Conservation (phyloP, 2,888 invertebrate species). For the Dolomedes plantarius region DNA sequence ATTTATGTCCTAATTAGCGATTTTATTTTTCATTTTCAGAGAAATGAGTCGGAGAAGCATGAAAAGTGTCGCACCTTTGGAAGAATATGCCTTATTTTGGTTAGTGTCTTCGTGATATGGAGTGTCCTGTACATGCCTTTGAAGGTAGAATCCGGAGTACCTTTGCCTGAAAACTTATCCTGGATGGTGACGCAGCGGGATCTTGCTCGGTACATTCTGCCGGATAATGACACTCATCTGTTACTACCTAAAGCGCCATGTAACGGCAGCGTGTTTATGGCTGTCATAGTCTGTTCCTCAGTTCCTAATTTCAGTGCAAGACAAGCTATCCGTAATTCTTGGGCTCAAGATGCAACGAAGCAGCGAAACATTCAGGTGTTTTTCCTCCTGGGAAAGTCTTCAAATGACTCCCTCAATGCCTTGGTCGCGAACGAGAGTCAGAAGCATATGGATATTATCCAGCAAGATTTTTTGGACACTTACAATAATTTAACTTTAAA, state of each 20-base stretch:
- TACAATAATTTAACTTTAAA: constrained; percentile 92
- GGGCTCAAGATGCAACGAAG: constrained; percentile 43
- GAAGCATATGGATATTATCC: constrained; percentile 85
- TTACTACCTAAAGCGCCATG: constrained; percentile 28
- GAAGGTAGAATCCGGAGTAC: constrained; percentile 20
- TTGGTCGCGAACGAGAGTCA: constrained; percentile 83
- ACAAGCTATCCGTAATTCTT: constrained; percentile 67
- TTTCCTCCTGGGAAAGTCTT: constrained; percentile 82
- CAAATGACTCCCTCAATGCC: constrained; percentile 81
- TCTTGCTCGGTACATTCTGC: constrained; percentile 37
- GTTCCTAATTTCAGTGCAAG: constrained; percentile 64
- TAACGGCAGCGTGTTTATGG: constrained; percentile 49
- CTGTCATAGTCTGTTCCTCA: constrained; percentile 68
- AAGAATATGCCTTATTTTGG: constrained; percentile 27
- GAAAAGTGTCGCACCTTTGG: constrained; percentile 41
- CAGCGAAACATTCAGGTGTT: constrained; percentile 76
- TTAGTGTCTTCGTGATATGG: constrained; percentile 59
- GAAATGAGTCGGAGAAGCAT: constrained; percentile 40
- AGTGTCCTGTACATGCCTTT: constrained; percentile 60
- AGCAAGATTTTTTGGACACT: constrained; percentile 88
- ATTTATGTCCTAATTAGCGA: too few species aligned
- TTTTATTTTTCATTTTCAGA: too few species aligned
- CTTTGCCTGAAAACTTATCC: constrained; percentile 38
- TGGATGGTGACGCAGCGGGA: constrained; percentile 68
- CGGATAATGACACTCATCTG: constrained; percentile 54